phyloP scores from a whole-genome alignment of 2,113 vertebrate genomes.

The Uria lomvia region DNA sequence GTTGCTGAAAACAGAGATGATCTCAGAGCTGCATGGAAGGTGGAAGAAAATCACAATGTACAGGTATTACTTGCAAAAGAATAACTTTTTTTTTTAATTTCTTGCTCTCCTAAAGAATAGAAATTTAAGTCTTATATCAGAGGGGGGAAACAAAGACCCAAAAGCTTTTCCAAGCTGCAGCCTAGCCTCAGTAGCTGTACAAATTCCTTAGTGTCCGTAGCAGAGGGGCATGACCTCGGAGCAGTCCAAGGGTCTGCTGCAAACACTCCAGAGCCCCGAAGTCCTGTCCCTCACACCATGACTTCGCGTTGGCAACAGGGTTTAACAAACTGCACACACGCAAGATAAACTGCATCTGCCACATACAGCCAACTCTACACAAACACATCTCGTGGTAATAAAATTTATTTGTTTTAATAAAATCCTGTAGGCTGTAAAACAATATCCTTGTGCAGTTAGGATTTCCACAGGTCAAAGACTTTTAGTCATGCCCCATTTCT shows the following conservation, averaged over 20 bases:
- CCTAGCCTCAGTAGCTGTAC: neutral
- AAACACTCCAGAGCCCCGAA: slow-evolving; percentile 31
- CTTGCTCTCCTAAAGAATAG: neutral
- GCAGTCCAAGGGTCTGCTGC: neutral
- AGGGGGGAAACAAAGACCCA: neutral
- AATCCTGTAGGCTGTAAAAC: slow-evolving; percentile 44
- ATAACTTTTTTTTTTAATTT: neutral
- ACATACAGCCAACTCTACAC: slow-evolving; percentile 24
- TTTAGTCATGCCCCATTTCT: slow-evolving; percentile 39
- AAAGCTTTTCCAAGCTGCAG: neutral
- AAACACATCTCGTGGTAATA: slow-evolving; percentile 10
- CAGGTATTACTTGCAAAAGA: neutral
- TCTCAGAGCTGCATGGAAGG: neutral
- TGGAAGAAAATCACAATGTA: neutral
- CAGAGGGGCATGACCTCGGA: slow-evolving; percentile 29
- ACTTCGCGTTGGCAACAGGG: neutral
- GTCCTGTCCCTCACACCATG: neutral
- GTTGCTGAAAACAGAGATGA: neutral
- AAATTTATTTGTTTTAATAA: slow-evolving; percentile 56
- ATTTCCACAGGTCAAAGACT: slow-evolving; percentile 55
- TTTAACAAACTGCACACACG: neutral
- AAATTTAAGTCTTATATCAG: neutral
- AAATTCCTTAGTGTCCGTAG: slow-evolving; percentile 31
- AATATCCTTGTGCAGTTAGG: slow-evolving; percentile 36
- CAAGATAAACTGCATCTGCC: slow-evolving; percentile 42